These are phyloP conservation scores for Pungitius pungitius DNA, from an alignment of 2,113 vertebrate species.

Conservation along the genomic window DNA sequence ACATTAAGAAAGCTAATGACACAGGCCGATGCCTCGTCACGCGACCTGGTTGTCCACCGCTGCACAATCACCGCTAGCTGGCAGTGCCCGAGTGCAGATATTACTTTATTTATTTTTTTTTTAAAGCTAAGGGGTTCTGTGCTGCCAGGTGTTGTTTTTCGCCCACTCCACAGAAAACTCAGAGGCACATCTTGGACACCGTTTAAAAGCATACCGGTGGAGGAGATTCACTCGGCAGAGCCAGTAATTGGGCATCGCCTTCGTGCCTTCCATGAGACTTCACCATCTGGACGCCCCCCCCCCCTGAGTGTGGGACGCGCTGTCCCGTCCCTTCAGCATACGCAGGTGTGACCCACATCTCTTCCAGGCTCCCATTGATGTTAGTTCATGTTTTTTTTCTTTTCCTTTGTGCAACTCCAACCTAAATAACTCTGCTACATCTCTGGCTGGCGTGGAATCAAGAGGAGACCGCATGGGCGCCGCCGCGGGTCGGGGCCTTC, in stretches of 20 bases:
- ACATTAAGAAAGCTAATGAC: neutral
- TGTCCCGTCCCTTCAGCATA: slow-evolving; percentile 46
- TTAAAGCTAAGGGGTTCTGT: slow-evolving; percentile 12
- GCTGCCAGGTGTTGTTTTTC: slow-evolving; percentile 40
- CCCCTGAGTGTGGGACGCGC: slow-evolving; percentile 36
- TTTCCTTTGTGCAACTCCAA: neutral
- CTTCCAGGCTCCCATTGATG: slow-evolving; percentile 6
- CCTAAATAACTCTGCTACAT: slow-evolving; percentile 4
- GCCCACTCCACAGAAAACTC: slow-evolving; percentile 29
- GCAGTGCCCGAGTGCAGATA: neutral
- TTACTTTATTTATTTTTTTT: neutral
- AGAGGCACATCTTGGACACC: slow-evolving; percentile 26
- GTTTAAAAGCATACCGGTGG: slow-evolving; percentile 34
- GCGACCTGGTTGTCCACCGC: neutral
- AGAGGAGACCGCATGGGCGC: neutral
- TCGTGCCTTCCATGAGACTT: slow-evolving; percentile 28
- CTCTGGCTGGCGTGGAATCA: slow-evolving; percentile 1
- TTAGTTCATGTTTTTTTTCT: slow-evolving; percentile 4
- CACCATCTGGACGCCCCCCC: slow-evolving; percentile 54
- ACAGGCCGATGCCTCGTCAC: neutral
- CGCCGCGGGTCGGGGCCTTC: neutral
- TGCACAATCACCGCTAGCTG: neutral
- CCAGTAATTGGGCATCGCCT: slow-evolving; percentile 40
- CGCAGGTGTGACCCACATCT: slow-evolving; percentile 55
- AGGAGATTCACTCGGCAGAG: slow-evolving; percentile 30